Conservation (phyloP, 2,113 vertebrate species). For the Siphamia tubifer region DNA sequence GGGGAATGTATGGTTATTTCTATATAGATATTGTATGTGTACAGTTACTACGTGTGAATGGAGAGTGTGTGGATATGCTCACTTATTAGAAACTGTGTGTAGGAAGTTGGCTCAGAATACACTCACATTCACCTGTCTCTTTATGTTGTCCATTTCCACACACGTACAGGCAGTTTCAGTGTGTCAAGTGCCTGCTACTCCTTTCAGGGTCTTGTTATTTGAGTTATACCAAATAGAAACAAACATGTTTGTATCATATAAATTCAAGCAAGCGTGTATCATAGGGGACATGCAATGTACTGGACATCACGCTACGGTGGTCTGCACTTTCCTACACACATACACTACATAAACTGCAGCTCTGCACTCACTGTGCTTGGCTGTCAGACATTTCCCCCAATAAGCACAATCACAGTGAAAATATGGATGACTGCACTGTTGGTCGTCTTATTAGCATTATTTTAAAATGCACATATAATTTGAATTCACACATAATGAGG, state of each 20-base stretch:
- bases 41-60: not conserved
- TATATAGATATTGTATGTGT: not conserved
- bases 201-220: not conserved
- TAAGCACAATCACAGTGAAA: not conserved
- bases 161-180: not conserved
- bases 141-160: not conserved
- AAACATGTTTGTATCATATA: not conserved
- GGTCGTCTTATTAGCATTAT: not conserved
- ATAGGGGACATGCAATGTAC: not conserved
- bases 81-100: not conserved
- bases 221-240: not conserved
- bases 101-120: not conserved
- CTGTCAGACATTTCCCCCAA: not conserved
- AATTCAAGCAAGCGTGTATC: slow-evolving; percentile 6
- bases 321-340: not conserved
- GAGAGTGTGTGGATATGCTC: not conserved
- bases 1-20: not conserved
- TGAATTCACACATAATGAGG: not conserved
- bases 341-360: not conserved
- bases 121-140: not conserved
- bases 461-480: not conserved
- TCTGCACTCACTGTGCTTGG: not conserved
- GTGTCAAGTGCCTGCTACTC: not conserved
- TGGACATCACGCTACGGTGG: slow-evolving; percentile 20
- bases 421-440: not conserved